Evolutionary conservation across 2,888 invertebrate genomes (phyloP).

Genomic region (Pseudeuparius sepicola): DNA sequence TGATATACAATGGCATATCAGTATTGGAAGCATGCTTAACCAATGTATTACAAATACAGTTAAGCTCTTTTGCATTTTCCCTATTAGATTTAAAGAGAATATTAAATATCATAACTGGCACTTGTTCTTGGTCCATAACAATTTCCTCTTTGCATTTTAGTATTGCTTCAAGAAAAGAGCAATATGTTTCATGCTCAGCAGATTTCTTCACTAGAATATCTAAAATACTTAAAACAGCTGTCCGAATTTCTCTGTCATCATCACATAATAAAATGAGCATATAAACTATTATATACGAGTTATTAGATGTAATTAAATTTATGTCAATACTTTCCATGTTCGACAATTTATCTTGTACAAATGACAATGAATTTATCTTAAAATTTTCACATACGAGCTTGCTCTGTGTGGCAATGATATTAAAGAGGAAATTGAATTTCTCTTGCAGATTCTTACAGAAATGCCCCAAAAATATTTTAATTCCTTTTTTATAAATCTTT

Average conservation of each 20-base stretch:
- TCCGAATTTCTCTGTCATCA: slow-evolving; percentile 15
- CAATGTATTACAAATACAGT: slow-evolving; percentile 28
- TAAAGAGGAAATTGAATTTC: slow-evolving; percentile 25
- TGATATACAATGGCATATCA: slow-evolving; percentile 39
- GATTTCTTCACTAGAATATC: slow-evolving; percentile 12
- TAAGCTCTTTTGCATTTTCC: slow-evolving; percentile 25
- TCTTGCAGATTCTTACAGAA: slow-evolving; percentile 17
- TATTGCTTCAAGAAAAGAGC: slow-evolving; percentile 19
- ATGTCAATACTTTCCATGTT: too few species aligned
- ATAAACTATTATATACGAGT: slow-evolving; percentile 11
- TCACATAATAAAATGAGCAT: slow-evolving; percentile 15
- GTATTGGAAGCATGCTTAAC: slow-evolving; percentile 36
- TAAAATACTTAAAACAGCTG: slow-evolving; percentile 17
- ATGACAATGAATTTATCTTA: slow-evolving; percentile 16
- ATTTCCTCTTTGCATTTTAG: slow-evolving; percentile 43
- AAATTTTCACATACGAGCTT: slow-evolving; percentile 14
- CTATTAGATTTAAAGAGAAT: slow-evolving; percentile 43
- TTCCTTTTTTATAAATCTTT: slow-evolving; percentile 16
- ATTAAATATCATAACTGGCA: slow-evolving; percentile 52
- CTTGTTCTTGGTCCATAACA: slow-evolving; percentile 54
- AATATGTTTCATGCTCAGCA: not conserved
- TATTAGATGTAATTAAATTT: slow-evolving; percentile 12
- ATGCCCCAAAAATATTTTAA: slow-evolving; percentile 39
- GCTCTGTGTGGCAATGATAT: slow-evolving; percentile 20
- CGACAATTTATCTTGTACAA: slow-evolving; percentile 16